Evolutionary conservation across 2,113 vertebrate species (phyloP).

Genomic region (Lynx canadensis): DNA sequence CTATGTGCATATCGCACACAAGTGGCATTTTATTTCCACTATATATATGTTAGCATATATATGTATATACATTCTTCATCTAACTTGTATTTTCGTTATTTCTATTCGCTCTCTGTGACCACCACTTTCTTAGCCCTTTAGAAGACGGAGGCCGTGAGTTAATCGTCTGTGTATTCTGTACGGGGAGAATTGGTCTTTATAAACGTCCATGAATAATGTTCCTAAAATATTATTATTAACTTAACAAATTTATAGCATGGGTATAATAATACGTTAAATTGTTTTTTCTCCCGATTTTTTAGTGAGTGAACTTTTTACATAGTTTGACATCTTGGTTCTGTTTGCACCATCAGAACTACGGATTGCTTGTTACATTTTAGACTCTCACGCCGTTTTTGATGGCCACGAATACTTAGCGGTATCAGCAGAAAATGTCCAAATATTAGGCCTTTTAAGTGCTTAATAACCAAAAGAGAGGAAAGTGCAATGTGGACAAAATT

Average conservation of each 20-base stretch:
- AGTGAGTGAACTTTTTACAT: background rate
- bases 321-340: background rate
- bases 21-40: background rate
- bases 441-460: background rate
- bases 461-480: conserved; percentile 38
- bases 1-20: background rate
- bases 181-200: background rate
- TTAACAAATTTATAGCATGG: background rate
- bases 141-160: background rate
- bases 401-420: background rate
- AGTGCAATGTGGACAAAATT: conserved; percentile 37
- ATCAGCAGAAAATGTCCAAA: background rate
- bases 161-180: background rate
- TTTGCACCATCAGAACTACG: background rate
- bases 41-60: background rate
- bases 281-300: background rate
- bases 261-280: background rate
- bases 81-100: background rate
- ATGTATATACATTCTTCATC: background rate
- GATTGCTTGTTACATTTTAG: background rate
- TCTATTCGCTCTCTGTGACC: background rate
- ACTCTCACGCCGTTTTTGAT: background rate
- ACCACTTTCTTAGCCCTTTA: background rate
- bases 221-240: background rate
- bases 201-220: background rate